These are phyloP conservation scores for Hiodon alosoides DNA, from an alignment of 2,113 vertebrate genomes.

Conservation along the genomic window DNA sequence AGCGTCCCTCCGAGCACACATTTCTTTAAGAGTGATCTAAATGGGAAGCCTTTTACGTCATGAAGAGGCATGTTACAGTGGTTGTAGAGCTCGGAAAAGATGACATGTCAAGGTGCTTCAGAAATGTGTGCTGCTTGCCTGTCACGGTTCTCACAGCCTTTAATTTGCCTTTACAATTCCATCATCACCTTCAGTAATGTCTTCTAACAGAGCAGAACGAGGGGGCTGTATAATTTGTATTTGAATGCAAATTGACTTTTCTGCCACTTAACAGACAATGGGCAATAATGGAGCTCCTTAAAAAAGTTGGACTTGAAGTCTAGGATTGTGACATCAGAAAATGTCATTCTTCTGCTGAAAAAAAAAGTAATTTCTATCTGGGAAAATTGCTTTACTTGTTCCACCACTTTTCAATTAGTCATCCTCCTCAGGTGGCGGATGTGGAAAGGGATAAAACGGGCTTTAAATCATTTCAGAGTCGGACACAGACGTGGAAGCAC, in stretches of 20 bases:
- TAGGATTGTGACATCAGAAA: slow-evolving; percentile 19
- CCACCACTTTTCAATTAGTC: slow-evolving; percentile 40
- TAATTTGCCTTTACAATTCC: neutral
- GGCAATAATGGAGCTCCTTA: slow-evolving; percentile 23
- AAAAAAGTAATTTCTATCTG: slow-evolving; percentile 39
- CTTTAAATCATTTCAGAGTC: slow-evolving; percentile 34
- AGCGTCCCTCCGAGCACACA: neutral
- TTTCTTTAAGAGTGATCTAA: neutral
- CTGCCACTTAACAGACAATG: slow-evolving; percentile 7
- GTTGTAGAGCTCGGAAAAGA: neutral
- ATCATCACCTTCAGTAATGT: too few species aligned
- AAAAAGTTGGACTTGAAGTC: neutral
- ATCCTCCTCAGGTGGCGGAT: slow-evolving; percentile 3
- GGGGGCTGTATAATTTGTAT: slow-evolving; percentile 3
- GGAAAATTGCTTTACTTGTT: slow-evolving; percentile 45
- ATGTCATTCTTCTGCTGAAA: slow-evolving; percentile 30
- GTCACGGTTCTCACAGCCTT: neutral
- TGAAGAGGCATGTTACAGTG: neutral
- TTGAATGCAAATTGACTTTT: slow-evolving; percentile 33
- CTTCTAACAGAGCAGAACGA: neutral
- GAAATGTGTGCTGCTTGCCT: neutral
- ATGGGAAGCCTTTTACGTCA: neutral
- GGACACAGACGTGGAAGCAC: slow-evolving; percentile 37
- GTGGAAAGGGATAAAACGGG: slow-evolving; percentile 22
- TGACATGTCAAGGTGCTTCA: neutral